phyloP scores from a whole-genome alignment of 2,113 vertebrate genomes.

The Ochotona curzoniae region DNA sequence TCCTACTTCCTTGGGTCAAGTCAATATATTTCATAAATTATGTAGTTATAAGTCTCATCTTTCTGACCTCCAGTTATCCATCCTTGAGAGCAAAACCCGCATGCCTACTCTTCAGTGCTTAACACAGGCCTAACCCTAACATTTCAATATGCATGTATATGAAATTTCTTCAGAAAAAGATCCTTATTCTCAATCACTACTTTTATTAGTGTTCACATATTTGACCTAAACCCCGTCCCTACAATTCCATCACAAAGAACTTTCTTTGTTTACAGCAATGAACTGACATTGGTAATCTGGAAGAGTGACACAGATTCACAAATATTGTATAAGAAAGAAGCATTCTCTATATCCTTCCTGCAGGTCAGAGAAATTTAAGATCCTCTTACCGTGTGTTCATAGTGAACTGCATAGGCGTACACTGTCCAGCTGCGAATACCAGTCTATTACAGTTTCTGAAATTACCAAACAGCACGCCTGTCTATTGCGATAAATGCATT shows the following conservation, averaged over 20 bases:
- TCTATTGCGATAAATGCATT: conserved; percentile 61
- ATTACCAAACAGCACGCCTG: conserved; percentile 52
- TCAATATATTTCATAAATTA: conserved; percentile 65
- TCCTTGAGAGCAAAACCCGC: not conserved
- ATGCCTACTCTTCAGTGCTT: not conserved
- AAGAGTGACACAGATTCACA: not conserved
- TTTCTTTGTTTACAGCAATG: not conserved
- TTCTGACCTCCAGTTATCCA: not conserved
- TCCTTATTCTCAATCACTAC: not conserved
- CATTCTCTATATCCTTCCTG: conserved; percentile 12
- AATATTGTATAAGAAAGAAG: not conserved
- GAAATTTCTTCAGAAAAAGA: not conserved
- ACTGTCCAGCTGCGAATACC: not conserved
- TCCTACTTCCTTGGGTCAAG: conserved; percentile 31
- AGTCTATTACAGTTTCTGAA: conserved; percentile 43
- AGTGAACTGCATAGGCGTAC: not conserved
- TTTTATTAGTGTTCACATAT: not conserved
- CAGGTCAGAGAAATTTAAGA: conserved; percentile 41
- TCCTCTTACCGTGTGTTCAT: not conserved
- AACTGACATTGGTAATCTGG: not conserved
- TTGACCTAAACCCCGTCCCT: not conserved
- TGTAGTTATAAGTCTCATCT: not conserved
- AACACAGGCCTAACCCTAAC: not conserved
- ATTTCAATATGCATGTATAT: not conserved
- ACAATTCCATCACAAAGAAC: not conserved